Evolutionary conservation across 1,140 invertebrate genomes (phyloP).

Genomic region (Caenorhabditis latens): DNA sequence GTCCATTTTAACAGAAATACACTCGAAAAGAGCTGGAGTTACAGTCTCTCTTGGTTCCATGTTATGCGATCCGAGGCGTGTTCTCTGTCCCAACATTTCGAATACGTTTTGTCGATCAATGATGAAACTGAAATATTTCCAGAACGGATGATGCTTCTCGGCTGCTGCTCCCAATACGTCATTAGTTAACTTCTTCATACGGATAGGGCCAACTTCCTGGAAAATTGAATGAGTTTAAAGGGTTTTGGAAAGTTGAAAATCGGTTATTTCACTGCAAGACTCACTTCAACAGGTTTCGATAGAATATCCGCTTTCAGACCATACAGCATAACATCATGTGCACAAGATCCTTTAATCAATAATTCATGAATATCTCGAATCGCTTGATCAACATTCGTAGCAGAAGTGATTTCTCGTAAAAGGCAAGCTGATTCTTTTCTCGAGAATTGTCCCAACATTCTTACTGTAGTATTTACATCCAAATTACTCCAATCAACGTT

Average conservation of each 20-base stretch:
- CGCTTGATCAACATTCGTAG: slow-evolving; percentile 39
- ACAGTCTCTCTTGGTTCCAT: neutral
- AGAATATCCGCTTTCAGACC: slow-evolving; percentile 34
- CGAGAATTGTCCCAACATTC: slow-evolving; percentile 40
- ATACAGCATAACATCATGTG: slow-evolving; percentile 10
- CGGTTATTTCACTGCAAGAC: neutral
- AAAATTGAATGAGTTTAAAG: neutral
- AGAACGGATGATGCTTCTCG: slow-evolving; percentile 44
- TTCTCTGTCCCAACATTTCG: slow-evolving; percentile 33
- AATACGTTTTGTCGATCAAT: slow-evolving; percentile 40
- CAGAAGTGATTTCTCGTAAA: slow-evolving; percentile 23
- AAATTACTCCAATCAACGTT: slow-evolving; percentile 51
- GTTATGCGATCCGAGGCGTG: neutral
- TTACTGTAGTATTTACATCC: neutral
- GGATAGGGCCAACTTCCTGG: slow-evolving; percentile 6
- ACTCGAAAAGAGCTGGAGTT: slow-evolving; percentile 23
- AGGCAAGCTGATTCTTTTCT: slow-evolving; percentile 35
- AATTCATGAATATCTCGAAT: slow-evolving; percentile 44
- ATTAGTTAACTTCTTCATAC: slow-evolving; percentile 17
- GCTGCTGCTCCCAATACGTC: slow-evolving; percentile 1
- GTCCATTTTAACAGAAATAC: slow-evolving; percentile 32
- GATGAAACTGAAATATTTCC: slow-evolving; percentile 40
- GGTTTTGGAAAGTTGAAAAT: neutral
- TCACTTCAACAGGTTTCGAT: slow-evolving; percentile 14
- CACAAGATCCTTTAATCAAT: slow-evolving; percentile 23